Evolutionary conservation across 2,888 invertebrate species (phyloP).

Genomic region (Pollenia angustigena): DNA sequence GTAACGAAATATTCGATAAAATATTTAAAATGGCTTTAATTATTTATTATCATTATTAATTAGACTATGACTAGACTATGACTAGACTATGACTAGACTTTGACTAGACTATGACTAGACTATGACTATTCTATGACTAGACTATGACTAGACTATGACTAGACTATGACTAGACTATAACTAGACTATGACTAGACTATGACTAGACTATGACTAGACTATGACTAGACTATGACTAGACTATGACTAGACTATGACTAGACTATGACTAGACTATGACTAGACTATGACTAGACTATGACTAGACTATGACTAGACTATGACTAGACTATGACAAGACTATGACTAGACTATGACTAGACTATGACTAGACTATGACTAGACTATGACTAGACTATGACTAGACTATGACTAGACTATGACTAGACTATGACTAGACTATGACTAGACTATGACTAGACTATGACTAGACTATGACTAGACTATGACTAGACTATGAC

Average conservation of each 20-base stretch:
- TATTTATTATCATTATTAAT: too few species aligned
- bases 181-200: too few species aligned
- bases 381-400: too few species aligned
- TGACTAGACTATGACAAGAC: background rate
- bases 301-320: background rate
- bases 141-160: background rate
- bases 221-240: slow-evolving; percentile 5
- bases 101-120: background rate
- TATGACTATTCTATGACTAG: background rate
- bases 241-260: slow-evolving; percentile 2
- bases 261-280: background rate
- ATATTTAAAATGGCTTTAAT: too few species aligned
- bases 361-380: background rate
- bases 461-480: background rate
- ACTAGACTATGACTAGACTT: too few species aligned
- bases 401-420: background rate
- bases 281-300: too few species aligned
- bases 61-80: too few species aligned
- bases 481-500: background rate
- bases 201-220: background rate
- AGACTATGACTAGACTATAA: too few species aligned
- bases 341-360: slow-evolving; percentile 4
- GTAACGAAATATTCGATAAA: too few species aligned
- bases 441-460: slow-evolving; percentile 3
- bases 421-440: slow-evolving; percentile 6